Percentiles rank a stretch among this genome's conserved stretches.
Conservation (phyloP, 2,888 invertebrate genomes). For the Nomada hirtipes region DNA sequence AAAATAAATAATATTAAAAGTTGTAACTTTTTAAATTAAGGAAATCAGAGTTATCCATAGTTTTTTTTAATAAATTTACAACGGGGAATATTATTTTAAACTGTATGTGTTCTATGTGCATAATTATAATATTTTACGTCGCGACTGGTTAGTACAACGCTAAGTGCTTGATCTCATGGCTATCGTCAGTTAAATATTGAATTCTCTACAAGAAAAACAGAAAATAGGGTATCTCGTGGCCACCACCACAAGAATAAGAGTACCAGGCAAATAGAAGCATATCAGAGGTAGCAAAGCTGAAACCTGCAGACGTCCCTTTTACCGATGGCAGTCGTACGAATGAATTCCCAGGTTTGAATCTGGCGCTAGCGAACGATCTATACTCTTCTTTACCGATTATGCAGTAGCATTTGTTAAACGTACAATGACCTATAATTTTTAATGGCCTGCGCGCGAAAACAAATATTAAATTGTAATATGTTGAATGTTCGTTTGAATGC, state of each 20-base stretch:
- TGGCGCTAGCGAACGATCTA: conserved; percentile 53
- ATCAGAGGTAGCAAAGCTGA: neutral
- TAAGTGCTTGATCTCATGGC: neutral
- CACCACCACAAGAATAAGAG: conserved; percentile 14
- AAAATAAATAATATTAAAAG: no score
- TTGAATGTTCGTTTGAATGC: no score
- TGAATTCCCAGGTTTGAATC: conserved; percentile 21
- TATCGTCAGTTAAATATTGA: neutral
- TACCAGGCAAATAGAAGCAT: conserved; percentile 11
- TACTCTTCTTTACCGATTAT: conserved; percentile 32
- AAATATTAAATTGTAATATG: neutral
- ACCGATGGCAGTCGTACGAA: conserved; percentile 35
- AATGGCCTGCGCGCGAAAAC: neutral
- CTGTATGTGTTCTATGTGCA: neutral
- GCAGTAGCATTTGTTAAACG: neutral
- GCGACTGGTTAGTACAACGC: no score
- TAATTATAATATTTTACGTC: neutral
- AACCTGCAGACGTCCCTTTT: conserved; percentile 27
- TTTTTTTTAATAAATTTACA: neutral
- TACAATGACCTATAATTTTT: neutral
- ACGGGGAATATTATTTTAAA: neutral
- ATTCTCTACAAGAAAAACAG: conserved; percentile 22
- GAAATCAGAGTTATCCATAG: no score
- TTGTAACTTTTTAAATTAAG: no score
- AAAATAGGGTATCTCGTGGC: conserved; percentile 43